These are phyloP conservation scores for Oryzias woworae DNA, from an alignment of 2,113 vertebrate species.

Conservation along the genomic window DNA sequence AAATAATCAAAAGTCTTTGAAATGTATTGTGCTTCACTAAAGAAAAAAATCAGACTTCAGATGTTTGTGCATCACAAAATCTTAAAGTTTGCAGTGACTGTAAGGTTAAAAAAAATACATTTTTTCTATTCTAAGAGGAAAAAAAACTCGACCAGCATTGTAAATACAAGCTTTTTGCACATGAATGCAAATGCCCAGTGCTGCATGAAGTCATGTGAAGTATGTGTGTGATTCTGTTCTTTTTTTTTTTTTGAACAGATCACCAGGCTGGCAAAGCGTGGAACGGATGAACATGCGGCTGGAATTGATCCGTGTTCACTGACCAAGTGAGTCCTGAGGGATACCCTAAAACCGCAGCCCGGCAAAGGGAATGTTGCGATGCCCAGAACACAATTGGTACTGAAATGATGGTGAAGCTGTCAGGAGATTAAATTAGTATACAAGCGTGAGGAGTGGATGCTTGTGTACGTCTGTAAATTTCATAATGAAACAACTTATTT, in stretches of 20 bases:
- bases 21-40: not conserved
- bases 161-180: not conserved
- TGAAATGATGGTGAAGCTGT: not conserved
- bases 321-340: constrained; percentile 50
- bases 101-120: not conserved
- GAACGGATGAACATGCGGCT: constrained; percentile 52
- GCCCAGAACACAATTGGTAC: constrained; percentile 1
- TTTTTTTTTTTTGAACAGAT: constrained; percentile 63
- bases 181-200: constrained; percentile 12
- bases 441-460: not conserved
- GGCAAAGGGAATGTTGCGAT: constrained; percentile 10
- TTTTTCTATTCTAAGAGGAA: no score
- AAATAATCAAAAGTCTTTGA: not conserved
- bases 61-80: not conserved
- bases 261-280: constrained; percentile 77
- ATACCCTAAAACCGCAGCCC: constrained; percentile 30
- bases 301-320: constrained; percentile 64
- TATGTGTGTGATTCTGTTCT: constrained; percentile 19
- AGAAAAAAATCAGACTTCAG: not conserved
- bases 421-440: not conserved
- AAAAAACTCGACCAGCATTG: no score
- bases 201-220: constrained; percentile 35
- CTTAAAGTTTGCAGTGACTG: not conserved
- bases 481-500: not conserved
- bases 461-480: not conserved